A percentile compares a stretch with the other conserved stretches of the same genome.
phyloP scores from a whole-genome alignment of 1,140 invertebrate species.

The Lordiphosa clarofinis region DNA sequence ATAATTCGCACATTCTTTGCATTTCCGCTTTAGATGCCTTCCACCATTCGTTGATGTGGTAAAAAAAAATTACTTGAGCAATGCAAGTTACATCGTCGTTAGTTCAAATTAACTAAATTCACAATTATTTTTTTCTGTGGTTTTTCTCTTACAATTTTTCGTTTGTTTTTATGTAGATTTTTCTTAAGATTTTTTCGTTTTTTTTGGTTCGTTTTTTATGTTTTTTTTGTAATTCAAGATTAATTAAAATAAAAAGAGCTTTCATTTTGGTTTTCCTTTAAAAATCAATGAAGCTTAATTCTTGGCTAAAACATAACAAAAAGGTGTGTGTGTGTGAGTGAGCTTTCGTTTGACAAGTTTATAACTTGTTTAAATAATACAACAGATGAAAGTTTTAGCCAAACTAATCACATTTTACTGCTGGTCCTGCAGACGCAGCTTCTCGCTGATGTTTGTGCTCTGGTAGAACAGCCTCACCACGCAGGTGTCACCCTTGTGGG shows the following conservation, averaged over 20 bases:
- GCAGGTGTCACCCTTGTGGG: slow-evolving; percentile 42
- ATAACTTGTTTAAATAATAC: slow-evolving; percentile 65
- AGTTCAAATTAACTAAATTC: slow-evolving; percentile 50
- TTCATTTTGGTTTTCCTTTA: slow-evolving; percentile 63
- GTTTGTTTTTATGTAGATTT: slow-evolving; percentile 49
- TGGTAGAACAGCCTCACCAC: slow-evolving; percentile 72
- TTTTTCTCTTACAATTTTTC: slow-evolving; percentile 52
- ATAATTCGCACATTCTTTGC: slow-evolving; percentile 27
- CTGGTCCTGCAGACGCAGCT: slow-evolving; percentile 47
- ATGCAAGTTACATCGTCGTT: slow-evolving; percentile 43
- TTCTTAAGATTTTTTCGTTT: slow-evolving; percentile 43
- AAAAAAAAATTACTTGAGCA: slow-evolving; percentile 32
- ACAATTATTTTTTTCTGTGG: slow-evolving; percentile 22
- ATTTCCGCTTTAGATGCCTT: neutral
- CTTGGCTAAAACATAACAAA: slow-evolving; percentile 31
- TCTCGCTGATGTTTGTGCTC: slow-evolving; percentile 61
- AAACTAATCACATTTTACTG: slow-evolving; percentile 56
- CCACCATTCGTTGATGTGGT: slow-evolving; percentile 40
- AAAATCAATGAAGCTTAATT: slow-evolving; percentile 65
- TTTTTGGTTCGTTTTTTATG: slow-evolving; percentile 44
- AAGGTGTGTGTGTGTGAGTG: slow-evolving; percentile 9
- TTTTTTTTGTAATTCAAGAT: slow-evolving; percentile 33
- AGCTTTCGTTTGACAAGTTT: slow-evolving; percentile 49
- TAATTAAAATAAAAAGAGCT: slow-evolving; percentile 34
- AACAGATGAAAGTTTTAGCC: slow-evolving; percentile 39